Evolutionary conservation across 1,140 invertebrate species (phyloP), one percentile per base, ranked within the genome.

Genomic region (Neodiprion pinetum): DNA sequence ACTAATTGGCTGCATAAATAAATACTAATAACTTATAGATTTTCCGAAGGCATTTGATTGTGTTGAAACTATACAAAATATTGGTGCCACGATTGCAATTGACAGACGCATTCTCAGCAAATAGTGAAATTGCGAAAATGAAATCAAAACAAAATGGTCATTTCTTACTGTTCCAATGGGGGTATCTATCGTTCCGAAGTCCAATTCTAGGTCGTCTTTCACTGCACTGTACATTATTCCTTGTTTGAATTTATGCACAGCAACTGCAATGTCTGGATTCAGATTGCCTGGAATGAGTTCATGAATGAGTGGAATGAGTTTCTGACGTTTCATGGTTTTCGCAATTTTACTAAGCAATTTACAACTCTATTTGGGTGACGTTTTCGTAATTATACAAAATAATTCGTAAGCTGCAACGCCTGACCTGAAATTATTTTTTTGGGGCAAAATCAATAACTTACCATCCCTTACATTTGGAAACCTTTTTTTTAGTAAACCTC

Each of bases 401-500:
- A 40, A 40, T 3, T 40, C 5, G 28, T 4, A 40, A 40, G 28
- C 28, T 21, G 17, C 17, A 21, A 21, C 17, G 17, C 17, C 0
- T 23, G 10, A 48, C 47, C 7, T 3, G 28, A 14, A 47, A 5
- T 71, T 21, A 10, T 65, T 65, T 49, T 61, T 12, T 23, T 8
- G 9, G 53, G 8, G 61, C 23, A 71, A 2, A 53, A 9, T 66
- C 17, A 65, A 70, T 71, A 72, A 78, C 76, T 73, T 78, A 86
- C 94, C 94, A 75, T 76, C 79, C 81, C 90, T 91, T 0, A 91
- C 81, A 79, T 89, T 93, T 0, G 96, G 95, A 88, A 95, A 96
- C 79, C 91, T 92, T 73, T 87, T 92, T 78, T 93, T 95, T 88
- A 97, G 88, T 11, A 96, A 81, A 23, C 94, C 95, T 80, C 94